Base-by-base conservation (phyloP, 30 jellyfish, hydroid and myxozoan species). In the Sanderia malayensis region DNA sequence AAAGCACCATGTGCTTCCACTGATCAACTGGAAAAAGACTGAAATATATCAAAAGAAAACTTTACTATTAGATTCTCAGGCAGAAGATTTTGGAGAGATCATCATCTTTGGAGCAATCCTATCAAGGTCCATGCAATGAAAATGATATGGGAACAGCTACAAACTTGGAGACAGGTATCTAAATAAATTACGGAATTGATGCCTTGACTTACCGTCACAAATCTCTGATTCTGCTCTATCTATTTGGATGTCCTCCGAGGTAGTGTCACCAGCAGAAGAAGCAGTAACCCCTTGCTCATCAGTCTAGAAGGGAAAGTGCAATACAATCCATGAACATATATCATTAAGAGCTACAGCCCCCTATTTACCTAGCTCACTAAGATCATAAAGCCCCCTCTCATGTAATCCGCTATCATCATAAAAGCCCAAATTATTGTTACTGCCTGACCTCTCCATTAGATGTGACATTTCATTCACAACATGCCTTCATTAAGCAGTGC, bases 231-330 rank as follows among this genome's bases (percentile, higher is more conserved):
- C 15, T 41, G 55, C 55, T 41, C 55, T 41, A 41, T 41, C 55
- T 41, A 41, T 41, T 41, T 41, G 55, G 55, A 41, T 41, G 55
- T 41, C 55, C 55, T 41, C 55, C 55, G 55, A 41, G 55, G 55
- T 41, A 41, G 55, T 41, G 55, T 41, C 55, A 41, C 55, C 55
- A 41, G 55, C 55, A 41, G 55, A 41, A 41, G 55, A 41, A 41
- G 8, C 55, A 41, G 55, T 41, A 41, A 41, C 55, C 55, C 55
- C 55, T 41, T 41, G 55, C 55, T 41, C 55, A 41, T 41, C 55
- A 41, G 55, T 6, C 8, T 8, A 6, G 11, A 41, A 41, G 55
- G 55, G 55, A 41, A 41, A 41, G 55, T 41, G 15, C 55, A 41
- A 41, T 41, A n/a, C 55, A 41, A 41, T 41, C 55, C 55, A 41